A percentile compares a stretch with the other conserved stretches of the same genome.
phyloP scores from a whole-genome alignment of 1,140 invertebrate species.

The Archegozetes longisetosus region DNA sequence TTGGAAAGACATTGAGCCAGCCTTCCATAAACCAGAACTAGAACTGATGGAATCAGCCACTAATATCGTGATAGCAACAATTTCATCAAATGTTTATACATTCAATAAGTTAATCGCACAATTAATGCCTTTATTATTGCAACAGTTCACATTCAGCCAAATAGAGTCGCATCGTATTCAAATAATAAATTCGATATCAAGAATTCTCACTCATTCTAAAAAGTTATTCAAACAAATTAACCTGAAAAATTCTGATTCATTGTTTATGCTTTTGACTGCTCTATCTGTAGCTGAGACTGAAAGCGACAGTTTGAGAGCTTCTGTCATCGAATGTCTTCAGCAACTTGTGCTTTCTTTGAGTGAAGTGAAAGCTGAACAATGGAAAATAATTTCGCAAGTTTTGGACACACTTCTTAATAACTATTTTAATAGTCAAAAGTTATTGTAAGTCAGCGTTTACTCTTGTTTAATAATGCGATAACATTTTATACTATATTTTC shows the following conservation, averaged over 20 bases:
- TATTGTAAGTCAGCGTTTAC: background rate
- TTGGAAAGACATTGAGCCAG: slow-evolving; percentile 7
- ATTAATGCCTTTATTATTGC: background rate
- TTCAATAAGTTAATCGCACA: background rate
- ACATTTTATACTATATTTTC: too few species aligned
- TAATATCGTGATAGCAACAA: background rate
- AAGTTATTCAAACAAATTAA: background rate
- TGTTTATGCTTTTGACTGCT: background rate
- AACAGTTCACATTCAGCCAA: slow-evolving; percentile 1
- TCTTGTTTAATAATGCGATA: too few species aligned
- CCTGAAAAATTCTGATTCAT: background rate
- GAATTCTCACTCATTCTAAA: background rate
- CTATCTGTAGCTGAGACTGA: background rate
- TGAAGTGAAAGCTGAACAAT: background rate
- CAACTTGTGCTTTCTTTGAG: background rate
- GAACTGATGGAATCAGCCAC: background rate
- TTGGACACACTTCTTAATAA: background rate
- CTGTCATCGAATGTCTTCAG: background rate
- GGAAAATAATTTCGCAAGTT: background rate
- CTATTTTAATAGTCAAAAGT: background rate
- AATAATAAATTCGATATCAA: background rate
- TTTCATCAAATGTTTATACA: background rate
- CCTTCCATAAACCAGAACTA: slow-evolving; percentile 6
- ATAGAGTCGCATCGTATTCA: background rate
- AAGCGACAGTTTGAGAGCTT: background rate